Evolutionary conservation across 2,888 invertebrate species (phyloP), one percentile per base, ranked within the genome.

Genomic region (Diogma glabrata): DNA sequence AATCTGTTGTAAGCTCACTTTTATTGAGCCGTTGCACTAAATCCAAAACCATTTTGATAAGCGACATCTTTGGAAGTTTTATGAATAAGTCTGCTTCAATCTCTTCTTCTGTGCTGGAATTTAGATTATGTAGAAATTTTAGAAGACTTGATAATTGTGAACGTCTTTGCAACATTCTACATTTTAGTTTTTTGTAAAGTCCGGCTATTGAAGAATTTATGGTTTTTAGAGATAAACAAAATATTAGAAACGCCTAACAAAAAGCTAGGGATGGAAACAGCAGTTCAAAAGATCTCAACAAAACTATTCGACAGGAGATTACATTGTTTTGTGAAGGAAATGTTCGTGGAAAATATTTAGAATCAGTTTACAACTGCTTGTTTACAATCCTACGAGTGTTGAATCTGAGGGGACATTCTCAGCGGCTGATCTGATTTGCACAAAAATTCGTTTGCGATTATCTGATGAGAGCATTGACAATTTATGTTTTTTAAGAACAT

Each of bases 1-100:
- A 12, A 19, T 40, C 17, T 3, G 40, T 19, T 38, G 38, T 9
- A 38, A 38, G 14, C 10, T 38, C 16, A 19, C 38, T 14, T 38
- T 33, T 16, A 38, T 38, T 38, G 16, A 38, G 38, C 17, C 38
- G 38, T 38, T 16, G 28, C 10, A 2, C 38, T 38, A 38, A 38
- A 38, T 14, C 14, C 14, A 2, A 38, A 38, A 14, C 8, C 10
- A 38, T 38, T 38, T 38, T 38, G 38, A 38, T 38, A 9, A 38
- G 38, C 19, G 38, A 38, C 10, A 38, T 38, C 38, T 38, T 38
- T 38, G 38, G 7, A 38, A 38, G 16, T 38, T 38, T 38, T 9
- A 38, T 38, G 36, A 14, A 36, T 36, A 36, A 12, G 10, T 38
- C 38, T 38, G 38, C 16, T 38, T 38, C 14, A 38, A 38, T 38